Base-by-base conservation (phyloP, 1,140 invertebrate genomes). In the Gonatopus flavifemur region DNA sequence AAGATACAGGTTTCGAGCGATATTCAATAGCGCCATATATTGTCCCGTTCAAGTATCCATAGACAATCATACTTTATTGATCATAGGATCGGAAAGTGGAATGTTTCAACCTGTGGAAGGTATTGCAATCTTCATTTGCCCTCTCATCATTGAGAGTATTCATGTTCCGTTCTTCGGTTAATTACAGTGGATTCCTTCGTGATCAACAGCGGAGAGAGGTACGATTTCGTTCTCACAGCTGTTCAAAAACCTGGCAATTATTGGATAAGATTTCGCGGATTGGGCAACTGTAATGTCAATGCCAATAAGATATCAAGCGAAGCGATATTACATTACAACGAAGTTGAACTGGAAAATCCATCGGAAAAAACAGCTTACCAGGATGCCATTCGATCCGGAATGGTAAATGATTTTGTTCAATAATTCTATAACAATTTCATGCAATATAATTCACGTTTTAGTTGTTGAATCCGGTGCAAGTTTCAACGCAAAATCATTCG, bases 201-300 rank as follows among this genome's bases (percentile, higher is more conserved):
- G 15, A 56, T 57, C 12, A 59, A 77, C 70, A 46, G 67, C 78
- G 83, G 84, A 1, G 85, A 87, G 62, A 67, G 85, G 37, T 83
- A 81, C 70, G 85, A 86, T 58, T 81, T 86, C 20, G 76, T 84
- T 3, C 57, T 87, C 0, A 63, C 70, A 4, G 78, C 84, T 2
- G 69, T 80, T 50, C 69, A 82, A 49, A 33, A 60, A 0, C 67
- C 70, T 4, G 74, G 67, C 0, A 82, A 79, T 4, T 86, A 85
- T 55, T 85, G 81, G 81, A 67, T 86, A 20, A 67, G 74, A 38
- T 78, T 79, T 2, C 64, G 67, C 28, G 80, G 80, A 19, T 55
- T 74, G 0, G 68, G 65, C 7, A 77, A 77, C 43, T 87, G 84
- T 61, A 49, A 49, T 8, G 45, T 25, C 12, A 55, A 55, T 10